Percentiles rank a stretch among this genome's conserved stretches.
These are phyloP conservation scores for Lutjanus erythropterus DNA, from an alignment of 2,113 vertebrate genomes.

Conservation along the genomic window DNA sequence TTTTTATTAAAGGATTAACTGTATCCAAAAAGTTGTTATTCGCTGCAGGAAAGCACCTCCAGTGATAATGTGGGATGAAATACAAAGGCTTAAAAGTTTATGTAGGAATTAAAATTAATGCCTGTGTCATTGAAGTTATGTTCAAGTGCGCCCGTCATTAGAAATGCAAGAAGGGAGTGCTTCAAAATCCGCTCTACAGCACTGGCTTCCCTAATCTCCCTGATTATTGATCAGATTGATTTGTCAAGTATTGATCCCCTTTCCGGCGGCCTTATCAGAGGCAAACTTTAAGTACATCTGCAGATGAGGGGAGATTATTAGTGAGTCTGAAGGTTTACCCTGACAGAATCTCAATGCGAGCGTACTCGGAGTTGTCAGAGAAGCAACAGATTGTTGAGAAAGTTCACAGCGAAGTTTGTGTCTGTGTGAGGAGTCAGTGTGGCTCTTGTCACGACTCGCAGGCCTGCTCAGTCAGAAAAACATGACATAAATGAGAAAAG, in stretches of 20 bases:
- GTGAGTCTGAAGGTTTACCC: conserved; percentile 57
- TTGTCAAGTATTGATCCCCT: conserved; percentile 69
- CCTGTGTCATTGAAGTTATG: conserved; percentile 43
- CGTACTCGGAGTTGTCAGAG: conserved; percentile 40
- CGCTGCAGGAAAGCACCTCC: conserved; percentile 11
- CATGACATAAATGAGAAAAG: background rate
- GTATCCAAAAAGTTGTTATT: conserved; percentile 26
- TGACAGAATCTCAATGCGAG: conserved; percentile 68
- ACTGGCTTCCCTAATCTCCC: conserved; percentile 63
- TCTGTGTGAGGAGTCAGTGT: conserved; percentile 13
- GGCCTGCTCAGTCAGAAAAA: conserved; percentile 20
- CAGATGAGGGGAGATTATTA: conserved; percentile 68
- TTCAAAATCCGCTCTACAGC: conserved; percentile 46
- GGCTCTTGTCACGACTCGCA: conserved; percentile 17
- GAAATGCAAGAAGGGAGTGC: conserved; percentile 33
- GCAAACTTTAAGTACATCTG: conserved; percentile 70
- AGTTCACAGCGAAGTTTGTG: conserved; percentile 42
- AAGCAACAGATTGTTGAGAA: conserved; percentile 37
- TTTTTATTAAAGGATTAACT: conserved; percentile 14
- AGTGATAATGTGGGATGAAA: conserved; percentile 24
- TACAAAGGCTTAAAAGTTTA: conserved; percentile 30
- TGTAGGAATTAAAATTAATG: conserved; percentile 28
- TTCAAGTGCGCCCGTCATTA: conserved; percentile 47
- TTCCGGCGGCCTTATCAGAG: conserved; percentile 72
- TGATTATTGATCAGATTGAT: conserved; percentile 76